phyloP scores from a whole-genome alignment of 92 coral and sea anemone genomes.

The Galaxea fascicularis region DNA sequence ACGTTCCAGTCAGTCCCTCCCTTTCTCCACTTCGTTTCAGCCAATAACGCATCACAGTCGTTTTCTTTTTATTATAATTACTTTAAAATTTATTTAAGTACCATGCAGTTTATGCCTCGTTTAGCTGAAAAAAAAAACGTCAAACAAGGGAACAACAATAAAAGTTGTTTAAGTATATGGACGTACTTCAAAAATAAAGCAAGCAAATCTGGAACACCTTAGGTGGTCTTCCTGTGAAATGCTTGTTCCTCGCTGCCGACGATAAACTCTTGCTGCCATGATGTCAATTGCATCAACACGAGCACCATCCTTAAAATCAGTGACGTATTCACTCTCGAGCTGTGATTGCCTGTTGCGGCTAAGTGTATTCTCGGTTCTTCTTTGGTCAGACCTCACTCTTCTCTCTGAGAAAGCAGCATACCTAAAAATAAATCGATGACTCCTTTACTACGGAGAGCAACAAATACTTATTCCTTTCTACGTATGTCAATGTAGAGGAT shows the following conservation, averaged over 20 bases:
- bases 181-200: constrained; percentile 18
- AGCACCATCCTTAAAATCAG: constrained; percentile 17
- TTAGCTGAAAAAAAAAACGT: no score
- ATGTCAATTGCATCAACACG: constrained; percentile 26
- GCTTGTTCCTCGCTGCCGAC: background rate
- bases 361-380: constrained; percentile 4
- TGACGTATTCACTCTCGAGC: constrained; percentile 23
- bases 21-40: no score
- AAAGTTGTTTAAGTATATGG: no score
- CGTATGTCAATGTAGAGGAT: no score
- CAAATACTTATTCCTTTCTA: no score
- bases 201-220: constrained; percentile 19
- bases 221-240: background rate
- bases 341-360: constrained; percentile 25
- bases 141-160: no score
- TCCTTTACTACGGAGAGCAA: no score
- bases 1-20: no score
- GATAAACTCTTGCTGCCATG: constrained; percentile 5
- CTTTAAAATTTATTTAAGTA: no score
- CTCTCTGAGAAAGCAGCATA: constrained; percentile 23
- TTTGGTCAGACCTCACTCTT: constrained; percentile 30
- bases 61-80: no score
- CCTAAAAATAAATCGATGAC: background rate
- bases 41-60: no score
- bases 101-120: no score